A percentile compares a stretch with the other conserved stretches of the same genome.
These are phyloP conservation scores for Adelphocoris suturalis DNA, from an alignment of 2,888 invertebrate genomes.

Conservation along the genomic window DNA sequence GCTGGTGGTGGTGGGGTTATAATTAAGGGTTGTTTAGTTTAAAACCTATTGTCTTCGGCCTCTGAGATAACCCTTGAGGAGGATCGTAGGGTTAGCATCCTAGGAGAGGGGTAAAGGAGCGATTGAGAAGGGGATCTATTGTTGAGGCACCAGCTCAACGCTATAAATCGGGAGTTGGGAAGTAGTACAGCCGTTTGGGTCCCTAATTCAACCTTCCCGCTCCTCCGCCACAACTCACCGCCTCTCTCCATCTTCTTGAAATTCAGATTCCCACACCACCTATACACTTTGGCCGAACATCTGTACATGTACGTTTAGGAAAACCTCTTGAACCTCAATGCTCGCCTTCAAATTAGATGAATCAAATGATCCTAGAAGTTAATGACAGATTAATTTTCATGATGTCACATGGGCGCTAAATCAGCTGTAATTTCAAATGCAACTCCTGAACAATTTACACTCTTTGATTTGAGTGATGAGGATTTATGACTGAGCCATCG, in stretches of 20 bases:
- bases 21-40: constrained; percentile 41
- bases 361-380: too few species aligned
- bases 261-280: background rate
- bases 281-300: too few species aligned
- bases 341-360: too few species aligned
- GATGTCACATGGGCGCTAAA: too few species aligned
- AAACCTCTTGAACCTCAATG: too few species aligned
- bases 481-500: too few species aligned
- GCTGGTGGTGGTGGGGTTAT: background rate
- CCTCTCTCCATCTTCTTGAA: background rate
- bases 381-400: too few species aligned
- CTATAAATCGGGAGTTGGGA: constrained; percentile 32
- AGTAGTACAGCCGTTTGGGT: constrained; percentile 13
- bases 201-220: background rate
- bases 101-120: background rate
- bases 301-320: too few species aligned
- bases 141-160: background rate
- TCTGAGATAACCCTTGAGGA: background rate
- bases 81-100: background rate
- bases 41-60: constrained; percentile 39
- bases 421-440: too few species aligned
- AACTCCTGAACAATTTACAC: too few species aligned
- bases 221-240: background rate
- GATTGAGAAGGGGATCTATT: constrained; percentile 9
- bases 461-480: too few species aligned